Conservation (phyloP, 1,140 invertebrate species). For the Drosophila neocordata region DNA sequence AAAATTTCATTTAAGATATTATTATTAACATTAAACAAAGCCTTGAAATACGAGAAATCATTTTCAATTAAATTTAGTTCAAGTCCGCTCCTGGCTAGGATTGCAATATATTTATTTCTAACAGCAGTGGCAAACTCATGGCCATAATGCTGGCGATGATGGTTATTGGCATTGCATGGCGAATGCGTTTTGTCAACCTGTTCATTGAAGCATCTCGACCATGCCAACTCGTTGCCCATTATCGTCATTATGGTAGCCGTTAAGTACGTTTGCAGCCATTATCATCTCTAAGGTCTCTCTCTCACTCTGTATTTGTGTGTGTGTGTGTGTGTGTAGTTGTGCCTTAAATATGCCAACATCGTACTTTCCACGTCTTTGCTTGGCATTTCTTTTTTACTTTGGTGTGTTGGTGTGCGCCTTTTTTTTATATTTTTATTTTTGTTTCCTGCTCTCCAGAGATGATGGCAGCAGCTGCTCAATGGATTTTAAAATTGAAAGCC, state of each 20-base stretch:
- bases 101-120: not conserved
- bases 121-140: not conserved
- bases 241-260: slow-evolving; percentile 79
- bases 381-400: slow-evolving; percentile 22
- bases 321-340: slow-evolving; percentile 38
- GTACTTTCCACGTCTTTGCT: slow-evolving; percentile 20
- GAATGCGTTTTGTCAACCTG: slow-evolving; percentile 74
- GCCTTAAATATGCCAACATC: slow-evolving; percentile 64
- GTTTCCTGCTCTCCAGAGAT: not conserved
- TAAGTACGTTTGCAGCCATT: slow-evolving; percentile 71
- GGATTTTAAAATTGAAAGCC: slow-evolving; percentile 82
- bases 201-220: not conserved
- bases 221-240: slow-evolving; percentile 59
- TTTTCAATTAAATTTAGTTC: not conserved
- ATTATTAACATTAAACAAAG: too few relatives aligned
- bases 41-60: too few relatives aligned
- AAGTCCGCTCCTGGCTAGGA: not conserved
- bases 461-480: slow-evolving; percentile 63
- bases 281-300: slow-evolving; percentile 27
- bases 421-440: not conserved
- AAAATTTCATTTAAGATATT: too few relatives aligned
- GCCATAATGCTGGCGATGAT: slow-evolving; percentile 22
- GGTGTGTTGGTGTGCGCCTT: not conserved
- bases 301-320: not conserved
- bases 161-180: slow-evolving; percentile 56